Conservation (phyloP, 2,888 invertebrate genomes). For the Synergus laeviventris region DNA sequence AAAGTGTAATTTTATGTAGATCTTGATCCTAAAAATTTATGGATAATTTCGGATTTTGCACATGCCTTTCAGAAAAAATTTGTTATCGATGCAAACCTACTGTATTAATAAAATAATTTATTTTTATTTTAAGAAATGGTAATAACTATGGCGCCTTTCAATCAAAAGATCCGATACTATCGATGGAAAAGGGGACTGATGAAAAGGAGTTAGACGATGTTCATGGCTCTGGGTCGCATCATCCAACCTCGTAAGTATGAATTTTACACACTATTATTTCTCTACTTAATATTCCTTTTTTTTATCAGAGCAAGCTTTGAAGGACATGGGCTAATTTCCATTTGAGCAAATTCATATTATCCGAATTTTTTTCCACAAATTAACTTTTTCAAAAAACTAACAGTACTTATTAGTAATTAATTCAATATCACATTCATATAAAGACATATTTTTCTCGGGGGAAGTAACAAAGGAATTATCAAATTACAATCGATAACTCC, state of each 20-base stretch:
- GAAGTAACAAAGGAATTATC: neutral
- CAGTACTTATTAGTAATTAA: too few relatives aligned
- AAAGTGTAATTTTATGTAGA: too few relatives aligned
- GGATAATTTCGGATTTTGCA: too few relatives aligned
- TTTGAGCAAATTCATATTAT: too few relatives aligned
- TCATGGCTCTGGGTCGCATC: constrained; percentile 78
- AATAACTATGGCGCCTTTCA: constrained; percentile 75
- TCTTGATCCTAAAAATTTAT: too few relatives aligned
- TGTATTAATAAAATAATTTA: constrained; percentile 11
- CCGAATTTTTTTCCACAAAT: too few relatives aligned
- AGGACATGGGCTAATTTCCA: too few relatives aligned
- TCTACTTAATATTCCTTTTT: neutral
- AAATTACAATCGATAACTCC: neutral
- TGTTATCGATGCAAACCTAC: neutral
- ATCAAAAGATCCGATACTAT: constrained; percentile 78
- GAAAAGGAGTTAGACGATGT: constrained; percentile 68
- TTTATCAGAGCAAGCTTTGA: too few relatives aligned
- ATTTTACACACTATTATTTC: neutral
- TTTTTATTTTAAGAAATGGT: constrained; percentile 63
- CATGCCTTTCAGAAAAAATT: too few relatives aligned
- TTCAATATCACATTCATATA: too few relatives aligned
- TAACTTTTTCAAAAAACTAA: too few relatives aligned
- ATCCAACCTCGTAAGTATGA: constrained; percentile 82
- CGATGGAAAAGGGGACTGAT: constrained; percentile 75
- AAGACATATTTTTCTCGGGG: too few relatives aligned